A percentile compares a stretch with the other conserved stretches of the same genome.
phyloP scores from a whole-genome alignment of 2,888 invertebrate genomes.

The Lasioglossum calceatum region DNA sequence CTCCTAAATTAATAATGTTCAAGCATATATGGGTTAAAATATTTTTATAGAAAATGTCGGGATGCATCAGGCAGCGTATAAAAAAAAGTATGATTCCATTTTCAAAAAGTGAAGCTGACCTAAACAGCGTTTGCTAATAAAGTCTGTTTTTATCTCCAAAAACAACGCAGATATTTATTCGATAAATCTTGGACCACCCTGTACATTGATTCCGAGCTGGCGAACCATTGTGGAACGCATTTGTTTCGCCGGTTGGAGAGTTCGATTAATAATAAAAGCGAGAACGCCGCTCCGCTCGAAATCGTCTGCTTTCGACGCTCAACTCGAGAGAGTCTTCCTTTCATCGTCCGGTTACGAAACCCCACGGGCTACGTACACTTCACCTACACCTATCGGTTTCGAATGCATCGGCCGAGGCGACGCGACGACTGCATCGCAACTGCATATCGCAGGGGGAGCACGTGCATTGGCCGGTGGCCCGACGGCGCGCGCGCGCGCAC shows the following conservation, averaged over 20 bases:
- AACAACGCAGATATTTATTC: not conserved
- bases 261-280: slow-evolving; percentile 41
- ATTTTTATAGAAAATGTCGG: not conserved
- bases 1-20: not conserved
- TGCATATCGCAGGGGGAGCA: slow-evolving; percentile 32
- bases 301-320: slow-evolving; percentile 38
- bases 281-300: slow-evolving; percentile 36
- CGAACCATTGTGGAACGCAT: not conserved
- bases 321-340: slow-evolving; percentile 45
- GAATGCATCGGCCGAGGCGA: slow-evolving; percentile 27
- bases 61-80: not conserved
- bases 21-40: not conserved
- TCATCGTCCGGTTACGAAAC: slow-evolving; percentile 50
- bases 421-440: slow-evolving; percentile 6
- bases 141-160: not conserved
- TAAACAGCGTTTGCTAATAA: not conserved
- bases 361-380: slow-evolving; percentile 15
- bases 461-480: slow-evolving; percentile 28
- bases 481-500: not conserved
- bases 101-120: not conserved
- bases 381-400: slow-evolving; percentile 40
- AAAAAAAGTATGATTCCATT: not conserved
- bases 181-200: not conserved
- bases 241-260: not conserved
- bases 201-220: not conserved